These are phyloP conservation scores for Ectobius pallidus DNA, from an alignment of 2,888 invertebrate genomes.

Conservation along the genomic window DNA sequence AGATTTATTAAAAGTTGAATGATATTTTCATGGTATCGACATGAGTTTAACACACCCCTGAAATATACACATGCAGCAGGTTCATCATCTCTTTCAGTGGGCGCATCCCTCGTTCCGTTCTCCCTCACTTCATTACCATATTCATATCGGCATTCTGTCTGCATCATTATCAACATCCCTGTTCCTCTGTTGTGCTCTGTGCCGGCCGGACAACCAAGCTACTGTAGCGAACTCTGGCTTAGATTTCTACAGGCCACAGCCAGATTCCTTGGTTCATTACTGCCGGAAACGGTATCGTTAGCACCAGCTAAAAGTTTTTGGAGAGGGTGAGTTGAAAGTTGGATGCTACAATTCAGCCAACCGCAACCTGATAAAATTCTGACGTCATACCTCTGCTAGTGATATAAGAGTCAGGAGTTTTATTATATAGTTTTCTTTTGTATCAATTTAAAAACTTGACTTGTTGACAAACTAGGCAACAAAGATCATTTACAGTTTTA, in stretches of 20 bases:
- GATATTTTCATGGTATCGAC: neutral
- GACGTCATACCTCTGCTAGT: neutral
- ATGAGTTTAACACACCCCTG: constrained; percentile 19
- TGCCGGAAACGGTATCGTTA: constrained; percentile 27
- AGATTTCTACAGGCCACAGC: constrained; percentile 14
- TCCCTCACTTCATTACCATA: constrained; percentile 30
- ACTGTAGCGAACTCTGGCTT: neutral
- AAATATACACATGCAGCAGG: constrained; percentile 7
- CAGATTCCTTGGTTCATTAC: constrained; percentile 31
- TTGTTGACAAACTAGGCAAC: no score
- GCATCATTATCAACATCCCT: constrained; percentile 32
- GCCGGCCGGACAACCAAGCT: neutral
- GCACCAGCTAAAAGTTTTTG: constrained; percentile 15
- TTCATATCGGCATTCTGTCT: constrained; percentile 33
- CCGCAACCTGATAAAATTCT: constrained; percentile 6
- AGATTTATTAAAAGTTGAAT: no score
- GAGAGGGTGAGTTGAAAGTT: neutral
- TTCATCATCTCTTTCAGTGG: neutral
- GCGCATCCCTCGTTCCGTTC: constrained; percentile 16
- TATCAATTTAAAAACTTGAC: no score
- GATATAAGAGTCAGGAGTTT: no score
- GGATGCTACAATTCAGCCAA: constrained; percentile 5
- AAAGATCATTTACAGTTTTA: no score
- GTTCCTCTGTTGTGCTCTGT: constrained; percentile 19
- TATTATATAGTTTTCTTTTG: no score